Base-by-base conservation (phyloP, 2,888 invertebrate genomes). In the Chloromyia formosa region DNA sequence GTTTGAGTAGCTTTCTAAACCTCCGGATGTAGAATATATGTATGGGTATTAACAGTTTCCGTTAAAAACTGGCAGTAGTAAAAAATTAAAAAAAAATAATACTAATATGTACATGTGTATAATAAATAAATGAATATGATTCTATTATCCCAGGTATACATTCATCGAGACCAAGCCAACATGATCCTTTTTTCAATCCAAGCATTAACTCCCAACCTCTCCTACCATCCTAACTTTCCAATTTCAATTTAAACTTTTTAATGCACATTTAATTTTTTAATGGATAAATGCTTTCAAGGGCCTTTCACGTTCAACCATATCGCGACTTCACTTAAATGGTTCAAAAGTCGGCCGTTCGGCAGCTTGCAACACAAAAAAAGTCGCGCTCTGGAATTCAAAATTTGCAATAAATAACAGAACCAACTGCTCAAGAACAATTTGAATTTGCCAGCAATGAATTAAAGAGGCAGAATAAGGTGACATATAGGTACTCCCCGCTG, bases 251-350 rank as follows among this genome's bases (percentile, higher is more conserved):
- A 78, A 79, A 79, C 79, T 79, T 79, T 78, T 79, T 79, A 79
- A 79, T 79, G 79, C 76, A 79, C 77, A 77, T 79, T 79, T 79
- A 79, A 79, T 79, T 79, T 79, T 79, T 79, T 79, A 79, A 79
- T 79, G 79, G 79, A 78, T 62, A 78, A 78, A 78, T 78, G 78
- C 78, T 78, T 78, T 78, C 77, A 79, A 77, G 68, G 42, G 62
- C 62, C 14, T 12, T 35, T 35, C 7, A 53, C 69, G 20, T 18
- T 56, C 27, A 35, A 35, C 16, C 71, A n/a, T 58, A 18, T 49
- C 42, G 45, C 22, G 16, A 12, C 5, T 35, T 71, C 20, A 40
- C n/a, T 23, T 56, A 58, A 71, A 58, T 58, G 58, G 12, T 71
- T 16, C 3, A 10, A 18, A 56, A 71, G 20, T 22, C 18, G 18